Conservation (phyloP, 2,113 vertebrate species). For the Aleadryas rufinucha region DNA sequence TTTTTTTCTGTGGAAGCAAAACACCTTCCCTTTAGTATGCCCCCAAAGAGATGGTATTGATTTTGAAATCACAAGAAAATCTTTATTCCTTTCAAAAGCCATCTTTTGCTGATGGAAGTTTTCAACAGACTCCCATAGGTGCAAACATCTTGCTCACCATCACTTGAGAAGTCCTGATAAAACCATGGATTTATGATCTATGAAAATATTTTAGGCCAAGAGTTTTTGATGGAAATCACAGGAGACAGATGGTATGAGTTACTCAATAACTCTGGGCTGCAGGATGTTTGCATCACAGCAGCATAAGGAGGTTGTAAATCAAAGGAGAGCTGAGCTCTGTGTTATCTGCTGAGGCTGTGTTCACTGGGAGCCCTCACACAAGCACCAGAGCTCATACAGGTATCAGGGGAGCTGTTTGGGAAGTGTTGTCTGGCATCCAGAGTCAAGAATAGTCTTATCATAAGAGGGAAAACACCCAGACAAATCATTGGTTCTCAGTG, state of each 20-base stretch:
- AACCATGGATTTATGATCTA: slow-evolving; percentile 9
- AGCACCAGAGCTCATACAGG: background rate
- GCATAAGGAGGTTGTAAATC: slow-evolving; percentile 2
- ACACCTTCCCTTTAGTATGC: background rate
- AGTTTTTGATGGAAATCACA: slow-evolving; percentile 39
- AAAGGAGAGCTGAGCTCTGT: background rate
- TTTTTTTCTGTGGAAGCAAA: background rate
- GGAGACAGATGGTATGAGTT: background rate
- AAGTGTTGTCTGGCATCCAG: background rate
- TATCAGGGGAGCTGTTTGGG: background rate
- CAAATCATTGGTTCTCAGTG: background rate
- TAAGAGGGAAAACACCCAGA: background rate
- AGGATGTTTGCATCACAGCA: background rate
- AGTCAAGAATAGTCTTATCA: background rate
- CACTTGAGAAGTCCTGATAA: slow-evolving; percentile 12
- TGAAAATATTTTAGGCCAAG: slow-evolving; percentile 1
- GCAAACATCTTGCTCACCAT: background rate
- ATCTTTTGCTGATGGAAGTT: background rate
- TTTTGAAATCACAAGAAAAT: slow-evolving; percentile 43
- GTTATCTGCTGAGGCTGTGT: background rate
- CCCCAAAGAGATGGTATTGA: background rate
- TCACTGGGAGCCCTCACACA: fast-evolving
- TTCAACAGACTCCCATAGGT: background rate
- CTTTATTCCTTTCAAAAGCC: background rate
- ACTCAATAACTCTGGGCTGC: background rate